Base-by-base conservation (phyloP, 2,888 invertebrate species). In the Macrosoma leucophasiata region DNA sequence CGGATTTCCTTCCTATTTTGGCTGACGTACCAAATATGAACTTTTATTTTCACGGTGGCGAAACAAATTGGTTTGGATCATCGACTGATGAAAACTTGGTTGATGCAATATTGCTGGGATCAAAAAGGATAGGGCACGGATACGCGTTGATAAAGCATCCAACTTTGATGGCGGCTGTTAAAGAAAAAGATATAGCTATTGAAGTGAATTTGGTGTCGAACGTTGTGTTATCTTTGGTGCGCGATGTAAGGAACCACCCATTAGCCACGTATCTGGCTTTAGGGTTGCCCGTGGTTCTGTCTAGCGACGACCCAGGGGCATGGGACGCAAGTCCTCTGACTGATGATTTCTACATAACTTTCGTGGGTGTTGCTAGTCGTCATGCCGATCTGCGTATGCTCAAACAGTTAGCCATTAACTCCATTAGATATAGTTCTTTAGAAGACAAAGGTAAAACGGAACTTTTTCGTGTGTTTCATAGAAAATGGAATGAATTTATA, bases 121-220 rank as follows among this genome's bases (percentile, higher is more conserved):
- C 91, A 0, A 90, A 90, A 52, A 85, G 94, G 32, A 90, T 94
- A 43, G 94, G 94, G 0, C 94, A 94, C 47, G 94, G 90, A 6
- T 94, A 88, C 50, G 90, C 91, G 0, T 55, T 94, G 15, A 58
- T 85, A 9, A 93, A 92, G 58, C 94, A 94, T 66, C 94, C 94
- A 0, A 58, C 76, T 9, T 65, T 92, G 0, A 54, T 91, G 50
- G 65, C 87, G 12, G 55, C 86, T 23, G 81, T 89, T 0, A 87
- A 85, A 34, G 65, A 85, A 26, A 74, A 73, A 17, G 75, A 87
- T 25, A 91, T 94, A 32, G 90, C 91, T 1, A 74, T 94, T 2
- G 94, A 95, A 72, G 84, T 94, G 18, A 91, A 90, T 68, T 92
- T 94, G 1, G 89, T 94, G 41, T 94, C 94, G 0, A 94, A 94